These are phyloP conservation scores for Myxocyprinus asiaticus DNA, from an alignment of 2,113 vertebrate genomes.

Conservation along the genomic window DNA sequence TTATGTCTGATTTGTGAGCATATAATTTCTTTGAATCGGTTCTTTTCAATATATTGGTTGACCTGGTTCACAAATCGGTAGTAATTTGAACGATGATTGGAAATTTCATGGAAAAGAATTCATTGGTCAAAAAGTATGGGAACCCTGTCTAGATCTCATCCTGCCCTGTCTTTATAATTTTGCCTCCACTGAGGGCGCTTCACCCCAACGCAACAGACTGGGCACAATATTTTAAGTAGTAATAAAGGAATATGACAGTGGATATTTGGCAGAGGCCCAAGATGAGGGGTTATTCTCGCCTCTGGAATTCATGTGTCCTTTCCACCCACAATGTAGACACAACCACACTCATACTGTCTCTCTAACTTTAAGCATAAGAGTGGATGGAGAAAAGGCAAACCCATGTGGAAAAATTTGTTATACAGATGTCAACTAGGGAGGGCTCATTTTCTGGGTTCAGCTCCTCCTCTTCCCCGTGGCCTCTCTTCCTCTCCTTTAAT, in stretches of 20 bases:
- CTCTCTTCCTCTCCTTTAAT: slow-evolving; percentile 10
- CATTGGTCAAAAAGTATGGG: too few relatives aligned
- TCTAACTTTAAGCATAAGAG: slow-evolving; percentile 10
- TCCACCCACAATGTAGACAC: not conserved
- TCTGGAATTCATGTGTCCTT: not conserved
- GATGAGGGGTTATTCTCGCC: slow-evolving; percentile 2
- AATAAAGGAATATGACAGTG: slow-evolving; percentile 13
- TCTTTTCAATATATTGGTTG: too few relatives aligned
- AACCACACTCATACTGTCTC: not conserved
- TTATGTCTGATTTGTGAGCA: too few relatives aligned
- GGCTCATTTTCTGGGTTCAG: slow-evolving; percentile 25
- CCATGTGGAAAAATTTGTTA: slow-evolving; percentile 40
- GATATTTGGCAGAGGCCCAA: not conserved
- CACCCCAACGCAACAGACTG: not conserved
- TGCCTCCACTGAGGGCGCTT: not conserved
- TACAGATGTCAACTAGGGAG: slow-evolving; percentile 38
- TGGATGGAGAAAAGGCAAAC: slow-evolving; percentile 23
- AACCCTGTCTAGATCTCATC: too few relatives aligned
- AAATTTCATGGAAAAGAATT: too few relatives aligned
- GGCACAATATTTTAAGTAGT: not conserved
- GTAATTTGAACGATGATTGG: too few relatives aligned
- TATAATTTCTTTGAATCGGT: too few relatives aligned
- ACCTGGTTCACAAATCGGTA: too few relatives aligned
- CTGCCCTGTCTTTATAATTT: not conserved
- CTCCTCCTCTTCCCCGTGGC: not conserved